Evolutionary conservation across 2,888 invertebrate genomes (phyloP).

Genomic region (Drosophila colorata): DNA sequence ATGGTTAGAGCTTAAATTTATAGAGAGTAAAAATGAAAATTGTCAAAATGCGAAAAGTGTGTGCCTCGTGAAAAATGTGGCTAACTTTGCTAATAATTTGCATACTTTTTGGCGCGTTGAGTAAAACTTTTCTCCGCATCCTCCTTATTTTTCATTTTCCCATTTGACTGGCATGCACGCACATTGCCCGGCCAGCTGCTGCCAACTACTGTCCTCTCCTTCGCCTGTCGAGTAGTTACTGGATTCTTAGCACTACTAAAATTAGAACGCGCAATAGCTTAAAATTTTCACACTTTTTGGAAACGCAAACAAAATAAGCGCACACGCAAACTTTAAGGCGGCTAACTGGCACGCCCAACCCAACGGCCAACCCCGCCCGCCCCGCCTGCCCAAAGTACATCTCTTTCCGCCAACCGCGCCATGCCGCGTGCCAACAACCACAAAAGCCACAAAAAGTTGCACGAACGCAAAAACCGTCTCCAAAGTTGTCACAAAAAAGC

Average conservation of each 20-base stretch:
- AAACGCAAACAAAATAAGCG: conserved; percentile 74
- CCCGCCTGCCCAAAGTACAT: conserved; percentile 14
- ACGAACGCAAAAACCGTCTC: conserved; percentile 70
- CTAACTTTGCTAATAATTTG: conserved; percentile 79
- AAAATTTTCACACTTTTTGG: conserved; percentile 76
- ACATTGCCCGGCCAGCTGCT: conserved; percentile 46
- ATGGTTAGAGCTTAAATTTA: conserved; percentile 48
- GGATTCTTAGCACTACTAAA: conserved; percentile 46
- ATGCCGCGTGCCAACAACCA: conserved; percentile 60
- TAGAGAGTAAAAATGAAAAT: conserved; percentile 61
- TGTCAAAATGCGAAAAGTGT: conserved; percentile 53
- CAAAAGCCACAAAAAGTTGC: conserved; percentile 72
- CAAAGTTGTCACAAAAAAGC: conserved; percentile 55
- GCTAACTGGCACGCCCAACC: conserved; percentile 42
- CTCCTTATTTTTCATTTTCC: conserved; percentile 8
- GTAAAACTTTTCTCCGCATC: conserved; percentile 45
- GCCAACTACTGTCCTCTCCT: conserved; percentile 5
- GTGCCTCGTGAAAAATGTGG: conserved; percentile 66
- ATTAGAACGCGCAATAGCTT: conserved; percentile 68
- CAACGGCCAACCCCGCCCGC: background rate
- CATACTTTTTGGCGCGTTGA: conserved; percentile 69
- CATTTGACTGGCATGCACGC: conserved; percentile 47
- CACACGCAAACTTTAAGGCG: conserved; percentile 65
- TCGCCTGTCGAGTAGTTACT: conserved; percentile 20
- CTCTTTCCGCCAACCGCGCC: conserved; percentile 21